A percentile compares a stretch with the other conserved stretches of the same genome.
These are phyloP conservation scores for Sitta europaea DNA, from an alignment of 2,113 vertebrate species.

Conservation along the genomic window DNA sequence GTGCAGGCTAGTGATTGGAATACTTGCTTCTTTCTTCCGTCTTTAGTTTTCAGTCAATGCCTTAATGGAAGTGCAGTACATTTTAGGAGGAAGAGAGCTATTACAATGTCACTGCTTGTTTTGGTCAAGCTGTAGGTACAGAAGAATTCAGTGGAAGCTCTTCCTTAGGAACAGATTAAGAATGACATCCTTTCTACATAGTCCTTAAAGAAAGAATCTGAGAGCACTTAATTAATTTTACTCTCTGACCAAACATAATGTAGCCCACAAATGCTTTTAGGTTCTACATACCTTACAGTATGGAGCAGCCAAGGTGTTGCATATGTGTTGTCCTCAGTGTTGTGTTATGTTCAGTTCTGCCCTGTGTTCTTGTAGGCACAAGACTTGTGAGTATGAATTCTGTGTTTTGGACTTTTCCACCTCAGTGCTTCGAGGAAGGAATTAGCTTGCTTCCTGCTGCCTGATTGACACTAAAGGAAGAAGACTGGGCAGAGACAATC, in stretches of 20 bases:
- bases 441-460: not conserved
- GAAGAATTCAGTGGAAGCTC: not conserved
- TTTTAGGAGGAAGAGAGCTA: not conserved
- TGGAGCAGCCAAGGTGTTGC: not conserved
- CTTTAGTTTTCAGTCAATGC: not conserved
- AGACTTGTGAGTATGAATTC: not conserved
- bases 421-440: not conserved
- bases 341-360: not conserved
- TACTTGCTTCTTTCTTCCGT: not conserved
- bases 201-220: not conserved
- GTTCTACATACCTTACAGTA: not conserved
- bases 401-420: not conserved
- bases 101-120: not conserved
- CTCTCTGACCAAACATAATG: not conserved
- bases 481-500: not conserved
- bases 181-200: not conserved
- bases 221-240: not conserved
- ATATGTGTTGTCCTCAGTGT: not conserved
- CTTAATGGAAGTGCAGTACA: not conserved
- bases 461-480: not conserved
- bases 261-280: not conserved
- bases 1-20: not conserved
- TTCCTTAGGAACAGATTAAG: not conserved
- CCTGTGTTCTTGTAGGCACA: not conserved
- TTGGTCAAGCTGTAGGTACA: not conserved